Conservation (phyloP, 2,113 vertebrate genomes). For the Corydoras maculifer region DNA sequence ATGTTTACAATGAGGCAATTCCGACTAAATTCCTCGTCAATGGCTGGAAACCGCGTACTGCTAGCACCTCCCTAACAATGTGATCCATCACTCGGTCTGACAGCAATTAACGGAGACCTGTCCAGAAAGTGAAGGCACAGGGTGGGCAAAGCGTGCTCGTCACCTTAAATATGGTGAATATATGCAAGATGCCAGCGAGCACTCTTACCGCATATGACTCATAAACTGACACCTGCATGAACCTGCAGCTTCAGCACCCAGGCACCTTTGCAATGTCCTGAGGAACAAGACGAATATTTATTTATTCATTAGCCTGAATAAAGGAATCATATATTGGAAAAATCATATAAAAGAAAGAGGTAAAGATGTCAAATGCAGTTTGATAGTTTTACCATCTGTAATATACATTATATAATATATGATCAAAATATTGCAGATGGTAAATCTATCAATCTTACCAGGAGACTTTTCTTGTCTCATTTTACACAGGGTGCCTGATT, state of each 20-base stretch:
- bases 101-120: conserved; percentile 60
- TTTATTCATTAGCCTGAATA: background rate
- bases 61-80: conserved; percentile 28
- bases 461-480: too few relatives aligned
- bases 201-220: conserved; percentile 14
- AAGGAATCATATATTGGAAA: background rate
- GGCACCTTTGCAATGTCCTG: conserved; percentile 14
- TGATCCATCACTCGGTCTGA: conserved; percentile 53
- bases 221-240: conserved; percentile 30
- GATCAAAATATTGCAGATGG: too few relatives aligned
- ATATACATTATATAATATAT: too few relatives aligned
- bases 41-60: conserved; percentile 26
- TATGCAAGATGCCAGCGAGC: conserved; percentile 34
- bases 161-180: conserved; percentile 42
- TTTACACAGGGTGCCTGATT: too few relatives aligned
- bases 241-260: conserved; percentile 36
- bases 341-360: background rate
- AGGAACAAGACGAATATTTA: background rate
- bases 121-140: conserved; percentile 44
- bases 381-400: background rate
- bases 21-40: conserved; percentile 41
- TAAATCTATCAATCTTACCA: too few relatives aligned
- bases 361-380: background rate
- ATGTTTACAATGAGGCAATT: conserved; percentile 36
- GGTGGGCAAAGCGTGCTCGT: conserved; percentile 38